Base-by-base conservation (phyloP, 30 jellyfish, hydroid and myxozoan genomes). In the Turritopsis dohrnii region DNA sequence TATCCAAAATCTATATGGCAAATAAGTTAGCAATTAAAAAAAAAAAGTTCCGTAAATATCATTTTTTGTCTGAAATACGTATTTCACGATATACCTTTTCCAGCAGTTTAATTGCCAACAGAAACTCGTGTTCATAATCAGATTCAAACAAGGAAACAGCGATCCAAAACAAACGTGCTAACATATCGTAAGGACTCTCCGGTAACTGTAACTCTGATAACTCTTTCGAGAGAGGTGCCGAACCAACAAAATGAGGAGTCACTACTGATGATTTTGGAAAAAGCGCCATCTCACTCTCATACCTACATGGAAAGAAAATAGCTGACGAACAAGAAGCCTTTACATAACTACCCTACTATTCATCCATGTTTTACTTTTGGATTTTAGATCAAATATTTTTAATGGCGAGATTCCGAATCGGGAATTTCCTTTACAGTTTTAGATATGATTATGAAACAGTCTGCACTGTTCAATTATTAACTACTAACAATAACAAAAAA, bases 81-180 rank as follows among this genome's bases (percentile, higher is more conserved):
- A n/a, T n/a, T 3, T 5, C 5, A 41, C 60, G 8, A n/a, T 52
- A 18, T 31, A 93, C 98, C 96, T 88, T 89, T 53, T 93, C 96
- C 60, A 93, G 73, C 28, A 93, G 83, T 29, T 87, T 87, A 60
- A 84, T 89, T 23, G 98, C 98, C 96, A 93, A 84, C 29, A 84
- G 82, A 77, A 93, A 93, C 65, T 93, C 98, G 71, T 93, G 98
- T 53, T 93, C 98, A 41, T 88, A 93, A 74, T 93, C 98, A 18
- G 98, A 93, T 66, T 93, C 98, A 60, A 93, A 69, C 29, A 93
- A 85, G 1, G 98, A 93, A 66, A 93, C 98, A n/a, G 93, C 98
- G 20, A 88, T 89, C 98, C 98, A 93, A 24, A 93, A 93, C 69
- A 93, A 87, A 5, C 98, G 96, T 22, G 98, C 98, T 19, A 93